These are phyloP conservation scores for Xylocampa areola DNA, from an alignment of 2,888 invertebrate species.

Conservation along the genomic window DNA sequence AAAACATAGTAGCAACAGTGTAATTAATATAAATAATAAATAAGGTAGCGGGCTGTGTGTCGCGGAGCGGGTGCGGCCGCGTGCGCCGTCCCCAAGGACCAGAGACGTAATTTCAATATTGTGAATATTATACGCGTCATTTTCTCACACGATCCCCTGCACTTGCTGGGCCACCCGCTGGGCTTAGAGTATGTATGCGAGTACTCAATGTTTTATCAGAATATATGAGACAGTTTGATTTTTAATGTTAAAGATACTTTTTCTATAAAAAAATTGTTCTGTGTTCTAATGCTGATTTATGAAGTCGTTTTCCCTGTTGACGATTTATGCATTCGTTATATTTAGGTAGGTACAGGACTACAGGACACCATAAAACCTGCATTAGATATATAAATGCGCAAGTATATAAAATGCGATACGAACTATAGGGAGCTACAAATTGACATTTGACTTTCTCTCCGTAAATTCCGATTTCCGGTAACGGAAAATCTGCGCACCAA, in stretches of 20 bases:
- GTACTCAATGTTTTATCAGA: slow-evolving; percentile 33
- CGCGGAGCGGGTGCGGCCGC: slow-evolving; percentile 65
- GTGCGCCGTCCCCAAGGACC: slow-evolving; percentile 70
- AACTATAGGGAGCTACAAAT: too few species aligned
- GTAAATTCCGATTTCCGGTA: too few species aligned
- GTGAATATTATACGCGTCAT: slow-evolving; percentile 82
- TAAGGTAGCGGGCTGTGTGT: slow-evolving; percentile 71
- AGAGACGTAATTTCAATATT: slow-evolving; percentile 75
- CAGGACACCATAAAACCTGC: too few species aligned
- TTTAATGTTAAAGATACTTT: not conserved
- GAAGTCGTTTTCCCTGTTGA: too few species aligned
- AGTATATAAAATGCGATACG: too few species aligned
- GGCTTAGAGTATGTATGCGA: slow-evolving; percentile 44
- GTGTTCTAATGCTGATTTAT: too few species aligned
- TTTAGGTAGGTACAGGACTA: too few species aligned
- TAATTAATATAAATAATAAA: slow-evolving; percentile 87
- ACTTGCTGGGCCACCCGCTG: slow-evolving; percentile 67
- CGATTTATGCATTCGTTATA: too few species aligned
- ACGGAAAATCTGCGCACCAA: too few species aligned
- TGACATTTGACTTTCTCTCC: too few species aligned
- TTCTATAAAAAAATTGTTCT: too few species aligned
- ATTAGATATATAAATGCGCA: too few species aligned
- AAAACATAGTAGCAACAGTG: slow-evolving; percentile 67
- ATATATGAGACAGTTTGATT: slow-evolving; percentile 43
- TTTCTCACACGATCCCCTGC: slow-evolving; percentile 79